Percentiles rank a stretch among this genome's conserved stretches.
These are phyloP conservation scores for Saccopteryx leptura DNA, from an alignment of 2,113 vertebrate genomes.

Conservation along the genomic window DNA sequence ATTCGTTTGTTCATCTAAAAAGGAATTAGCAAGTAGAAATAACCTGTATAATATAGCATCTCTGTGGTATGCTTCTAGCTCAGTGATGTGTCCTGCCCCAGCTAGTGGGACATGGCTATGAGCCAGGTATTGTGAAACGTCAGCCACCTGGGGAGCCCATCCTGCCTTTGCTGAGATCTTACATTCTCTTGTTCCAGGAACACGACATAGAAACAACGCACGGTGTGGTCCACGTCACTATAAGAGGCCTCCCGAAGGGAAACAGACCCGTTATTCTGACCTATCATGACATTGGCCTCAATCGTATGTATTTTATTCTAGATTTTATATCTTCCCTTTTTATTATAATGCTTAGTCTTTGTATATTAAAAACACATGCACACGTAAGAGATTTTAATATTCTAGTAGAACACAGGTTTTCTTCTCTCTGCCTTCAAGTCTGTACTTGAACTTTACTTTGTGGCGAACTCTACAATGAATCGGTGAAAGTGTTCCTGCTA, in stretches of 20 bases:
- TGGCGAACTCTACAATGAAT: background rate
- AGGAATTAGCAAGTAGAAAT: slow-evolving; percentile 51
- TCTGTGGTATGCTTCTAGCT: background rate
- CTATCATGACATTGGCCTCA: slow-evolving; percentile 98
- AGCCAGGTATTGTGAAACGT: slow-evolving; percentile 32
- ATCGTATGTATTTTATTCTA: slow-evolving; percentile 92
- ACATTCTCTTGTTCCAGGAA: slow-evolving; percentile 90
- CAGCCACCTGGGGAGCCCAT: background rate
- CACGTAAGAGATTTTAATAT: background rate
- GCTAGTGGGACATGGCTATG: background rate
- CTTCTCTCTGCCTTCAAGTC: background rate
- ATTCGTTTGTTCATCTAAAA: background rate
- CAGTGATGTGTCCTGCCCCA: background rate
- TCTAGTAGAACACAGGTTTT: slow-evolving; percentile 34
- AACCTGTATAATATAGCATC: background rate
- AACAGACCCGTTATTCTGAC: slow-evolving; percentile 97
- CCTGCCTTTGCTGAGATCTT: slow-evolving; percentile 64
- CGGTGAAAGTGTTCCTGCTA: background rate
- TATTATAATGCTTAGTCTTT: slow-evolving; percentile 28
- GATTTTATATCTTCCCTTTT: slow-evolving; percentile 58
- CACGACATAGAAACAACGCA: slow-evolving; percentile 96
- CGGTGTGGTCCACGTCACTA: slow-evolving; percentile 96
- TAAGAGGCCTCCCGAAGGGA: slow-evolving; percentile 94
- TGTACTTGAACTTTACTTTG: slow-evolving; percentile 48
- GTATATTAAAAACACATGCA: background rate